Evolutionary conservation across 2,888 invertebrate species (phyloP), one percentile per base, ranked within the genome.

Genomic region (Odontothrips loti): DNA sequence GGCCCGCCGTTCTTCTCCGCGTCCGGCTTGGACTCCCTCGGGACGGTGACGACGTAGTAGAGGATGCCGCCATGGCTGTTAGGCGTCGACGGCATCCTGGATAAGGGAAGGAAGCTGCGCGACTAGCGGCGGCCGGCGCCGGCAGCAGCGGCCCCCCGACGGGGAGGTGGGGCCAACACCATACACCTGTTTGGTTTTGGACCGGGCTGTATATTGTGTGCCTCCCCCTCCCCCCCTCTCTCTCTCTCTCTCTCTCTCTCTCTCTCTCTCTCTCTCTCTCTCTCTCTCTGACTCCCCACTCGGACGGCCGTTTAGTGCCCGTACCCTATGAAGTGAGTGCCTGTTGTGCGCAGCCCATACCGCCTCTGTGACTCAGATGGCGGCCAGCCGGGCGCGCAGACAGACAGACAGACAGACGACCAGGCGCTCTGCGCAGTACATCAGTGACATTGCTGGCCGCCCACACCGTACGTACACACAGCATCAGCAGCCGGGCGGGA

Each of bases 1-100:
- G 51, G 47, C 9, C 20, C 51, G 17, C 29, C 27, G 68, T 1
- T 58, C 43, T 20, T 29, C 47, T 15, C 47, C 75, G 83, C 82
- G 79, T 84, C 68, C 27, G 68, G 68, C 68, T 23, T 75, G 68
- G 87, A 83, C 89, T 75, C 89, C 86, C 88, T 90, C 29, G 92
- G 92, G 84, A 92, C 91, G 86, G 90, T 90, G 84, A 92, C 91
- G 85, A 92, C 91, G 87, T 93, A 93, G 88, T 92, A 93, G 84
- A 93, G 88, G 85, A 92, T 90, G 85, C 92, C 92, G 85, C 92
- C 92, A 87, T 92, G 92, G 83, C 89, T 89, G 84, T 89, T 89
- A 83, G 90, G 88, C 89, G 89, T 90, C 83, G 86, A 87, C 84
- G 88, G 87, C 88, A 87, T 87, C 23, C 20, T 81, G 81, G 83